phyloP scores from a whole-genome alignment of 2,113 vertebrate genomes.

The Spheniscus mendiculus region DNA sequence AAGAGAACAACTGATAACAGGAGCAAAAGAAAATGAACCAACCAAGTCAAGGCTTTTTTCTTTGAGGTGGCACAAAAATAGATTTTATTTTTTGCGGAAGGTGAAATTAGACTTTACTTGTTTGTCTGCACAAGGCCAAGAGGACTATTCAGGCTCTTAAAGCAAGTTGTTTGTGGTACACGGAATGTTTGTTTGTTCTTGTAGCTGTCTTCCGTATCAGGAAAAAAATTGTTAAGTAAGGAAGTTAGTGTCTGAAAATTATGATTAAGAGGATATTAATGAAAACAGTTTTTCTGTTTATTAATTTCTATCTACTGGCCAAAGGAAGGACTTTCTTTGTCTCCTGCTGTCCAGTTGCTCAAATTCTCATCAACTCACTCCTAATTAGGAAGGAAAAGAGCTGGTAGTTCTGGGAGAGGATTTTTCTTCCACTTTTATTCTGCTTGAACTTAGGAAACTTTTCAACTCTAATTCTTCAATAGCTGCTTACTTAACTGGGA shows the following conservation, averaged over 20 bases:
- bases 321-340: background rate
- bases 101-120: background rate
- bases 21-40: background rate
- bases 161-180: background rate
- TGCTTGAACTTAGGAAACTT: background rate
- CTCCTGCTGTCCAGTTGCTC: background rate
- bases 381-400: background rate
- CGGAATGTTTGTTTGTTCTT: background rate
- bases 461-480: background rate
- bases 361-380: background rate
- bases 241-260: background rate
- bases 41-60: accelerated
- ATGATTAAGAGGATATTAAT: background rate
- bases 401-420: background rate
- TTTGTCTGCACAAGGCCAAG: background rate
- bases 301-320: background rate
- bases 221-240: background rate
- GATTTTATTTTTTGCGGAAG: background rate
- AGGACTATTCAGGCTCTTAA: background rate
- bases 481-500: background rate
- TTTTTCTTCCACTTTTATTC: background rate
- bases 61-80: background rate
- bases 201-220: background rate
- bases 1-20: background rate
- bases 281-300: background rate